Base-by-base conservation (phyloP, 2,888 invertebrate species). In the Parnassius mnemosyne region DNA sequence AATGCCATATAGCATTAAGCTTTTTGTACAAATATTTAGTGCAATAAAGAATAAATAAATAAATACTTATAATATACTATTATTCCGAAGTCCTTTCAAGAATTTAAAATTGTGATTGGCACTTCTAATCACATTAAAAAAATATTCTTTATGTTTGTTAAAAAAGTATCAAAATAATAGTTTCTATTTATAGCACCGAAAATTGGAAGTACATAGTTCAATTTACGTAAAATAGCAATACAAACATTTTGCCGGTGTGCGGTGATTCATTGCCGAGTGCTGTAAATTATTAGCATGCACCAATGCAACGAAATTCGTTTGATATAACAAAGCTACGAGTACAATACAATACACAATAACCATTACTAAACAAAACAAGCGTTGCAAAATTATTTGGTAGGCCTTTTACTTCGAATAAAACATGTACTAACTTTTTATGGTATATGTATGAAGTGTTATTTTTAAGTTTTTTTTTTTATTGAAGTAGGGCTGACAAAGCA, bases 221-320 rank as follows among this genome's bases (percentile, higher is more conserved):
- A 63, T 59, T 59, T 54, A 58, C 55, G 51, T n/a, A 58, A 58
- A 58, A 51, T 46, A 57, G 57, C 49, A 54, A 53, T 44, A 50
- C 57, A 53, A 47, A 62, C 62, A 62, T 62, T 34, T 57, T 57
- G 61, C 53, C 43, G 53, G 57, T 62, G 62, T 42, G 44, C 59
- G 55, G 59, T 63, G 59, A 63, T 59, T 63, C 59, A 63, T 63
- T 59, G 63, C 55, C 42, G 42, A 55, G 57, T 53, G 57, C 53
- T 52, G 63, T 63, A 63, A 63, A 59, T 63, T 63, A 63, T 63
- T 63, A 63, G 59, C 55, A 51, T n/a, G 54, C 63, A 63, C 47
- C 53, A 57, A 56, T 59, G 59, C 63, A 59, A 52, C 55, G 59
- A 47, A 63, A 49, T 63, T 46, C 52, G 63, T 63, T 63, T 52